Evolutionary conservation across 2,113 vertebrate genomes (phyloP).

Genomic region (Microtus pennsylvanicus): DNA sequence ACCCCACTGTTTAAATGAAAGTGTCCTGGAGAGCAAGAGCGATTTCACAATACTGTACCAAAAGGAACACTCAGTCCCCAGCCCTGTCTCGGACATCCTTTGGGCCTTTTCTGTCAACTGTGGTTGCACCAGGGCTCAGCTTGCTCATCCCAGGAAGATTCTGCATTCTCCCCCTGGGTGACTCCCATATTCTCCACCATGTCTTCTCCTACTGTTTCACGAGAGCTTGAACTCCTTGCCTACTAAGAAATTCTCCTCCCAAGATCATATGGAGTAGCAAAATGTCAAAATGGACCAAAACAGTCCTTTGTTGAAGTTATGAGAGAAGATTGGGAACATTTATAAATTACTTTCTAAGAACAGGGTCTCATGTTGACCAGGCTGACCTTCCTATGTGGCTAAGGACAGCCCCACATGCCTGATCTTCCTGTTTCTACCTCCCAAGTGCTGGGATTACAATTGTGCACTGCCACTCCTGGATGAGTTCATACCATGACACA

Average conservation of each 20-base stretch:
- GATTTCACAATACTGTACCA: background rate
- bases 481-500: background rate
- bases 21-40: background rate
- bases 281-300: background rate
- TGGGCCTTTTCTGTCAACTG: background rate
- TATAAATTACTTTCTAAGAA: background rate
- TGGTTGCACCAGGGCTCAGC: too few species aligned
- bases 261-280: background rate
- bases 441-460: background rate
- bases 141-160: accelerated
- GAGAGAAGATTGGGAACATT: background rate
- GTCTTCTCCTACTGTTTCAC: background rate
- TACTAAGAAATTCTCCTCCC: background rate
- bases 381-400: background rate
- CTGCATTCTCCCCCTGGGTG: background rate
- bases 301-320: background rate
- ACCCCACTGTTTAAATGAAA: background rate
- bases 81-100: background rate
- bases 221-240: background rate
- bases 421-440: background rate
- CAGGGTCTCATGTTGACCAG: background rate
- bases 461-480: too few species aligned
- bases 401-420: background rate
- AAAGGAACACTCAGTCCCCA: background rate
- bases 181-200: background rate